Conservation (phyloP, 2,888 invertebrate genomes). For the Andrena fulva region DNA sequence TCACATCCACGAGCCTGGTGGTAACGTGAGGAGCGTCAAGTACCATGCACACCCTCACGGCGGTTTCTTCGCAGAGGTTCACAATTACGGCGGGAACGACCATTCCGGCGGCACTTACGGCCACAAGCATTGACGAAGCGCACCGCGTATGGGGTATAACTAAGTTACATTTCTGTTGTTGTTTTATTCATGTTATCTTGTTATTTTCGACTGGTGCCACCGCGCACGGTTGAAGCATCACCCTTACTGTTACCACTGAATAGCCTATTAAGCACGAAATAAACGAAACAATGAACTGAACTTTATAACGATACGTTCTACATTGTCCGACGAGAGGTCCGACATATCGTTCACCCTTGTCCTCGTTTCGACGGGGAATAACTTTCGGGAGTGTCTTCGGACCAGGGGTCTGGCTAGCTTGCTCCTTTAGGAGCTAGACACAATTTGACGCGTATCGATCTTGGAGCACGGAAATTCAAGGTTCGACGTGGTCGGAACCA, state of each 20-base stretch:
- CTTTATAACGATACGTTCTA: not conserved
- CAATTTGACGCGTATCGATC: not conserved
- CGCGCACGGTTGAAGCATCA: too few relatives aligned
- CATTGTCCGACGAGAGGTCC: too few relatives aligned
- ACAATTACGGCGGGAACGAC: conserved; percentile 77
- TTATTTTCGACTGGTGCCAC: not conserved
- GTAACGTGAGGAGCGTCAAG: conserved; percentile 78
- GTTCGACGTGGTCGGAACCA: not conserved
- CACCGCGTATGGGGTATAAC: not conserved
- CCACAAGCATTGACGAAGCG: conserved; percentile 34
- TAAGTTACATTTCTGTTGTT: not conserved
- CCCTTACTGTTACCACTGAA: not conserved
- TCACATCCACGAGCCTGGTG: conserved; percentile 81
- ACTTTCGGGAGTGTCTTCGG: too few relatives aligned
- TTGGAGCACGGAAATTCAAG: not conserved
- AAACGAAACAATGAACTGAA: not conserved
- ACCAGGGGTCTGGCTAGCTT: too few relatives aligned
- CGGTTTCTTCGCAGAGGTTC: conserved; percentile 81
- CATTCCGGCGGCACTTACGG: conserved; percentile 73
- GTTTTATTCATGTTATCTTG: not conserved
- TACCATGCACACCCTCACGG: conserved; percentile 81
- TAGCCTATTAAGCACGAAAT: conserved; percentile 15
- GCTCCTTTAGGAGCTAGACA: not conserved
- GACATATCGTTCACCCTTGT: too few relatives aligned
- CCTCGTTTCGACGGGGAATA: too few relatives aligned